Conservation (phyloP, 2,797 vertebrate genomes). For the Salarias fasciatus region DNA sequence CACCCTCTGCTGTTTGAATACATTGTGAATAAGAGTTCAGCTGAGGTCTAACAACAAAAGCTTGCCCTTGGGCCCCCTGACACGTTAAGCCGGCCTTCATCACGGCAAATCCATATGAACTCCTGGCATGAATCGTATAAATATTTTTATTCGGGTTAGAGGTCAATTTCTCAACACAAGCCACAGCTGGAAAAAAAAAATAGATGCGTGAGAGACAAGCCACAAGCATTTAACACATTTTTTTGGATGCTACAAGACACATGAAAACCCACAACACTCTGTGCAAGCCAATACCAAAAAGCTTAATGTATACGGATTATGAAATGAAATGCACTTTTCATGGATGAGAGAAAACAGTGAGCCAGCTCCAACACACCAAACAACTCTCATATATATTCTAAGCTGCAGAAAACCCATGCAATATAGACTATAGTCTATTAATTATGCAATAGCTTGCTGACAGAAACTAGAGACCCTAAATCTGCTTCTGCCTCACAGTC, state of each 20-base stretch:
- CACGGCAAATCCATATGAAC: conserved; percentile 9
- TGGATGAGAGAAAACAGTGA: conserved; percentile 22
- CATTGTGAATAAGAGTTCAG: neutral
- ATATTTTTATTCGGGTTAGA: conserved; percentile 14
- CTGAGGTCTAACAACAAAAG: neutral
- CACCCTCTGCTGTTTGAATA: neutral
- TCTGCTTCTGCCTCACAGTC: conserved; percentile 63
- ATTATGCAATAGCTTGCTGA: conserved; percentile 67
- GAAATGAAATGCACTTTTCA: conserved; percentile 24
- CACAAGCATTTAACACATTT: neutral
- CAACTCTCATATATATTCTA: conserved; percentile 50
- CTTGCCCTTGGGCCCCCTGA: neutral
- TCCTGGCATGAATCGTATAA: neutral
- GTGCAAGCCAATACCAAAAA: conserved; percentile 8
- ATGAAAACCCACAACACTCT: conserved; percentile 1
- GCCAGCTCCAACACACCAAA: conserved; percentile 25
- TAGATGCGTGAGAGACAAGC: neutral
- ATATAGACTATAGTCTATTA: conserved; percentile 41
- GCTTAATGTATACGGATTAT: conserved; percentile 19
- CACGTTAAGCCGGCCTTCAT: conserved; percentile 16
- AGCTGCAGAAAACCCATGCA: conserved; percentile 29
- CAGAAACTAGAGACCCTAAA: conserved; percentile 62
- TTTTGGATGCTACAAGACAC: neutral
- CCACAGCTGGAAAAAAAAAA: neutral
- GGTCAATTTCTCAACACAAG: neutral